A percentile compares a stretch with the other conserved stretches of the same genome.
phyloP scores from a whole-genome alignment of 2,888 invertebrate species.

The Ophion ellenae region DNA sequence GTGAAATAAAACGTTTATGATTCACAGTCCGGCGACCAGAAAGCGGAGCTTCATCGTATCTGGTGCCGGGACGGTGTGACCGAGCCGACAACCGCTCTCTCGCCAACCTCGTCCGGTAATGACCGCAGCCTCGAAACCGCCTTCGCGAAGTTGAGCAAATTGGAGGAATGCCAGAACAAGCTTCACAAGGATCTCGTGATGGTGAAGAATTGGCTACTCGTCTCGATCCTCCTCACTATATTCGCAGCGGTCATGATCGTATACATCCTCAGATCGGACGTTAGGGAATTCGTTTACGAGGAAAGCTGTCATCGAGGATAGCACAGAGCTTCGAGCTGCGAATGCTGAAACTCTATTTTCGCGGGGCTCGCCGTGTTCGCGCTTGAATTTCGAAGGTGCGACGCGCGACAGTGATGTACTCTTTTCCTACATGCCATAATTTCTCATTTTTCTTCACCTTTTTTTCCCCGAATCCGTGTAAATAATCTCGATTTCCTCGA shows the following conservation, averaged over 20 bases:
- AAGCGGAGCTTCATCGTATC: slow-evolving; percentile 89
- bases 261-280: slow-evolving; percentile 83
- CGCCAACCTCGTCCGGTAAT: slow-evolving; percentile 68
- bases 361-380: neutral
- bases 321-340: slow-evolving; percentile 53
- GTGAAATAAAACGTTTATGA: slow-evolving; percentile 67
- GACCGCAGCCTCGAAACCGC: slow-evolving; percentile 78
- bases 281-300: slow-evolving; percentile 74
- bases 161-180: slow-evolving; percentile 83
- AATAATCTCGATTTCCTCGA: slow-evolving; percentile 52
- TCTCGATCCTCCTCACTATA: slow-evolving; percentile 84
- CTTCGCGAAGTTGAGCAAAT: slow-evolving; percentile 80
- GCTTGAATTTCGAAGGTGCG: neutral
- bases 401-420: neutral
- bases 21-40: slow-evolving; percentile 84
- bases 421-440: slow-evolving; percentile 12
- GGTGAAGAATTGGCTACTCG: slow-evolving; percentile 85
- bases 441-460: slow-evolving; percentile 18
- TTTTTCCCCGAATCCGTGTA: slow-evolving; percentile 41
- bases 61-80: slow-evolving; percentile 86
- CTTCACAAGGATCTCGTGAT: slow-evolving; percentile 84
- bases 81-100: slow-evolving; percentile 74
- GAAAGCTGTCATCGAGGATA: slow-evolving; percentile 72
- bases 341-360: slow-evolving; percentile 45
- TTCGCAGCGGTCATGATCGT: slow-evolving; percentile 82